These are phyloP conservation scores for Paguma larvata DNA, from an alignment of 2,797 vertebrate genomes.

Conservation along the genomic window DNA sequence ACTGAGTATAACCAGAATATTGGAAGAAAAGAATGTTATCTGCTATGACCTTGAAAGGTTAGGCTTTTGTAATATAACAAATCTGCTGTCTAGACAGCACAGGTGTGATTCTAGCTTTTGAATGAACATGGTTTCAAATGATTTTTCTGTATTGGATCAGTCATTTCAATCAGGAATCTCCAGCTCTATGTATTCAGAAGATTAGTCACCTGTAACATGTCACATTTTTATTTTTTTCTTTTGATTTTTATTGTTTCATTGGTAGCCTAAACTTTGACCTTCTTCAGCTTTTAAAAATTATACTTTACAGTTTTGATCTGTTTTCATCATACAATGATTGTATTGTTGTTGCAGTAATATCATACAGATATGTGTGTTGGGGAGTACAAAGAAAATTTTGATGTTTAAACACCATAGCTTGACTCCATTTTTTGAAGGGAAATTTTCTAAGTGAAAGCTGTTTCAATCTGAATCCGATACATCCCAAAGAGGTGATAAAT, in stretches of 20 bases:
- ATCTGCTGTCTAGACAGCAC: conserved; percentile 24
- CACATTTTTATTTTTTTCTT: conserved; percentile 2
- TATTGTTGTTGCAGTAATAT: not conserved
- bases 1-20: not conserved
- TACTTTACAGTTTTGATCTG: conserved; percentile 30
- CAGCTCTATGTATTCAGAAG: conserved; percentile 4
- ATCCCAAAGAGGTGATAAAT: not conserved
- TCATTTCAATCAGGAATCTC: conserved; percentile 65
- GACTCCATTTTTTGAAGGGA: not conserved
- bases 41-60: conserved; percentile 44
- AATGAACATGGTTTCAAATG: conserved; percentile 63
- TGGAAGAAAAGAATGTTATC: not conserved
- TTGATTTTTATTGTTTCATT: conserved; percentile 65
- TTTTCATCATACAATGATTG: not conserved
- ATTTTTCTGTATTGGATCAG: conserved; percentile 54
- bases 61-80: conserved; percentile 68
- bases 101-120: conserved; percentile 49
- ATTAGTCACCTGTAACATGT: not conserved
- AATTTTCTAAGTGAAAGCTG: not conserved
- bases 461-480: not conserved
- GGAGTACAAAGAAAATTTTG: not conserved
- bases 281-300: conserved; percentile 11
- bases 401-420: not conserved
- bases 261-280: not conserved
- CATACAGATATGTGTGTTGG: not conserved